Base-by-base conservation (phyloP, 2,888 invertebrate species). In the Cantharis rufa region DNA sequence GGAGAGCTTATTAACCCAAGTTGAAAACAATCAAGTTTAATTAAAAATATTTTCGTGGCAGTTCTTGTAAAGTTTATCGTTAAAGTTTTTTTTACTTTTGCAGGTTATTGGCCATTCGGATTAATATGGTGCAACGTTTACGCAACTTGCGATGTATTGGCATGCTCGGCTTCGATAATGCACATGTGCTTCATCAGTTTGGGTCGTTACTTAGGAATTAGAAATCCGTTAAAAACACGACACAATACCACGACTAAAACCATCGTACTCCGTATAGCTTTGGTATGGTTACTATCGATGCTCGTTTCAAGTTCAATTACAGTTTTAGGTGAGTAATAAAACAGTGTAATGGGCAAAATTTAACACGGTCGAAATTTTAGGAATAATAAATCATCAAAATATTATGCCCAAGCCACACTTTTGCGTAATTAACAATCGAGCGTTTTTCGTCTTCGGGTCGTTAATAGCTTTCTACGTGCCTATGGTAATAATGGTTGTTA, bases 401-500 rank as follows among this genome's bases (percentile, higher is more conserved):
- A 95, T 95, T 83, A 95, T 95, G 94, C 95, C 95, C 7, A 91
- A 92, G 71, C 92, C 93, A 66, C 91, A 92, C 63, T 88, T 91
- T 75, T 96, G 96, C 87, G 94, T 94, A 78, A 96, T 96, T 87
- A 95, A 95, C 90, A 95, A 96, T 88, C 90, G 95, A 3, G 91
- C 94, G 28, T 96, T 96, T 88, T 95, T 96, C 91, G 94, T 97
- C 72, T 96, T 96, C 87, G 98, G 98, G 16, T 98, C 97, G 0
- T 89, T 97, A 85, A 94, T 96, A 75, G 96, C 98, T 48, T 98
- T 98, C 89, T 97, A 98, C 90, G 94, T 98, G 81, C 98, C 98
- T 5, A 96, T 98, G 93, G 90, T 96, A 81, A 95, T 96, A 83
- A 98, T 98, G 98, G 94, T 97, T 79, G 93, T 96, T 75, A 96